phyloP scores from a whole-genome alignment of 2,888 invertebrate species.

The Asteroscopus sphinx region DNA sequence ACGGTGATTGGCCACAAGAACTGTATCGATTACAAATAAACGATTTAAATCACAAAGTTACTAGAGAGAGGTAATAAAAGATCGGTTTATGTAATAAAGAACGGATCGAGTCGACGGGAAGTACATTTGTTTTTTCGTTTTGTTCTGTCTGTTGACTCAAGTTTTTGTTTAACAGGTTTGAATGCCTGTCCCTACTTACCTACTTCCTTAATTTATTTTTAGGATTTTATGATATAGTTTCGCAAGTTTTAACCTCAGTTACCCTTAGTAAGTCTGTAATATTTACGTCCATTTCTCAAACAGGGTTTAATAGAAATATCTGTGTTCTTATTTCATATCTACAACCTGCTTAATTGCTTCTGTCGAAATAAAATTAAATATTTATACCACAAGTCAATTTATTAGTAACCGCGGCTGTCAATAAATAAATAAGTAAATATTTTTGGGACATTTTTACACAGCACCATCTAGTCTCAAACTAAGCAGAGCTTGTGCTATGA shows the following conservation, averaged over 20 bases:
- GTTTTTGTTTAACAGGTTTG: constrained; percentile 7
- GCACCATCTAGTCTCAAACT: no score
- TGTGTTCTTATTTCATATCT: not conserved
- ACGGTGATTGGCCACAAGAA: constrained; percentile 50
- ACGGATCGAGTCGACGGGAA: constrained; percentile 26
- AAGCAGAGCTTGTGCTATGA: no score
- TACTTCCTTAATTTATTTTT: constrained; percentile 31
- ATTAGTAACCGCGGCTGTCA: constrained; percentile 41
- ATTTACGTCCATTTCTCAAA: not conserved
- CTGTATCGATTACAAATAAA: constrained; percentile 57
- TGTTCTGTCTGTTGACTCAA: constrained; percentile 7
- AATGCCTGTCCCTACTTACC: constrained; percentile 3
- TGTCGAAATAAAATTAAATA: constrained; percentile 25
- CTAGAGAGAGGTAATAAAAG: constrained; percentile 36
- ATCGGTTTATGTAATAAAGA: constrained; percentile 47
- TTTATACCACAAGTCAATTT: constrained; percentile 32
- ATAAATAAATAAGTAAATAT: no score
- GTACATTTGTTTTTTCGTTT: constrained; percentile 28
- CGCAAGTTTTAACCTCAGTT: no score
- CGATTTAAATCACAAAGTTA: constrained; percentile 43
- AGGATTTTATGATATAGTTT: not conserved
- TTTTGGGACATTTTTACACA: no score
- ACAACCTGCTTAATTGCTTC: constrained; percentile 16
- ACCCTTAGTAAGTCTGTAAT: not conserved
- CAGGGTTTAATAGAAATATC: constrained; percentile 8